Evolutionary conservation across 30 jellyfish, hydroid and myxozoan genomes (phyloP).

Genomic region (Aurelia aurita complex sp. Pacific): DNA sequence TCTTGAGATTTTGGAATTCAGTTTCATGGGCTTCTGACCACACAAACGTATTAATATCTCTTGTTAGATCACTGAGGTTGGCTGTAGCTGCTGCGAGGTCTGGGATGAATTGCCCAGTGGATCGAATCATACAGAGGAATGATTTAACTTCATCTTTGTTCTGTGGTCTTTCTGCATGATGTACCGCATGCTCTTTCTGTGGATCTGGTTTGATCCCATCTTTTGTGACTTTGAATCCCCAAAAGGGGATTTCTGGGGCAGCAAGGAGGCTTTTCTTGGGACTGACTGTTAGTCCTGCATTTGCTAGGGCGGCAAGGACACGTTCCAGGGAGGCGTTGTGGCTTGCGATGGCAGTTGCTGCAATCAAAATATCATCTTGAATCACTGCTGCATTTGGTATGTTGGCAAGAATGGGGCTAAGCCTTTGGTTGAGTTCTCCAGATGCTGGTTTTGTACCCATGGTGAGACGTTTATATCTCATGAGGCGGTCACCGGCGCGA

Average conservation of each 20-base stretch:
- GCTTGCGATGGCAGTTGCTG: neutral
- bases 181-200: too few relatives aligned
- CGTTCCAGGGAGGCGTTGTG: constrained; percentile 18
- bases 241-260: too few relatives aligned
- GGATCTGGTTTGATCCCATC: too few relatives aligned
- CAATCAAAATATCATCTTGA: constrained; percentile 28
- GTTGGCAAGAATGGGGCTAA: constrained; percentile 54
- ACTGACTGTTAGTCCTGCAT: constrained; percentile 46
- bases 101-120: constrained; percentile 17
- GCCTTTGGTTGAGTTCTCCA: constrained; percentile 66
- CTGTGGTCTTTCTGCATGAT: constrained; percentile 6
- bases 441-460: constrained; percentile 70
- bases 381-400: constrained; percentile 35
- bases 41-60: neutral
- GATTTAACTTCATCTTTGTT: constrained; percentile 22
- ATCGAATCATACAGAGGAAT: constrained; percentile 17
- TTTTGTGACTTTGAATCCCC: too few relatives aligned
- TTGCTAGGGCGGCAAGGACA: neutral
- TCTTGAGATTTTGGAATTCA: constrained; percentile 17
- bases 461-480: too few relatives aligned
- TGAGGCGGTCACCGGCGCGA: constrained; percentile 46
- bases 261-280: neutral
- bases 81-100: constrained; percentile 13
- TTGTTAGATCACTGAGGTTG: constrained; percentile 11
- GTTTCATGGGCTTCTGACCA: constrained; percentile 5